Conservation (phyloP, 2,797 vertebrate species). For the Myotis myotis region DNA sequence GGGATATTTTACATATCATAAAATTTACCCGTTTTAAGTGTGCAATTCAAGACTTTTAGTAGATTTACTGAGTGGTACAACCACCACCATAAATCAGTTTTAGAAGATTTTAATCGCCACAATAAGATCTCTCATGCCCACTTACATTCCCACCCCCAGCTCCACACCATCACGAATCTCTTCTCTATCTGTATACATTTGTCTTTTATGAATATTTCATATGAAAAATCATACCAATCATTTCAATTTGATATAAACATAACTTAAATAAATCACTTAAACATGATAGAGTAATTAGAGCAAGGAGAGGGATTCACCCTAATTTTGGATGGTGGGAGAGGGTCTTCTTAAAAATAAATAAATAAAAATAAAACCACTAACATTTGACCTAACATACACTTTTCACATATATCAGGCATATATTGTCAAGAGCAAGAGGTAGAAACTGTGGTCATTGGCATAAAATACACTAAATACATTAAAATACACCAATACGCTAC, state of each 20-base stretch:
- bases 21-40: not conserved
- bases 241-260: not conserved
- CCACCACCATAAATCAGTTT: not conserved
- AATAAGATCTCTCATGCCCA: not conserved
- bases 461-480: not conserved
- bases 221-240: not conserved
- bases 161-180: not conserved
- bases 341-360: not conserved
- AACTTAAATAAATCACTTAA: not conserved
- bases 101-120: not conserved
- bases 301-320: not conserved
- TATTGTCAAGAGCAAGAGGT: not conserved
- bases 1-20: not conserved
- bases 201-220: constrained; percentile 22
- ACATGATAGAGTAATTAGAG: not conserved
- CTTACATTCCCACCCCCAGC: not conserved
- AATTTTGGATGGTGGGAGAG: not conserved
- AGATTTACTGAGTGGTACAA: not conserved
- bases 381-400: not conserved
- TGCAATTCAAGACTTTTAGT: not conserved
- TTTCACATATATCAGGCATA: not conserved
- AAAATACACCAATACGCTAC: not conserved
- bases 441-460: not conserved
- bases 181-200: constrained; percentile 23
- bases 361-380: not conserved